Evolutionary conservation across 2,113 vertebrate genomes (phyloP).

Genomic region (Malurus melanocephalus): DNA sequence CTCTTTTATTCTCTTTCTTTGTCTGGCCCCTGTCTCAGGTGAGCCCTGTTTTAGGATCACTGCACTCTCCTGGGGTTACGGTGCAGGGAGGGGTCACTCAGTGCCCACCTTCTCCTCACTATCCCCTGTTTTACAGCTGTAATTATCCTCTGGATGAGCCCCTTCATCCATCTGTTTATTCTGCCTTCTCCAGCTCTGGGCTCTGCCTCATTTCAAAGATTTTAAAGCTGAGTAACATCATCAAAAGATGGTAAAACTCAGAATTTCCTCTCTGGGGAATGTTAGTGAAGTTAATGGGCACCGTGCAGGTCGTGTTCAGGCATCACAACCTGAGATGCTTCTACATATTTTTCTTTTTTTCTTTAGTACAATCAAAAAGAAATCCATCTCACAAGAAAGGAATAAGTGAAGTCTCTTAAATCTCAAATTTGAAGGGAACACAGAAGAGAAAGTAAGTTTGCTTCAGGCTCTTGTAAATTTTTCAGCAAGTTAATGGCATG

Average conservation of each 20-base stretch:
- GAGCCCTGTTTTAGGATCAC: too few species aligned
- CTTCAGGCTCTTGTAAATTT: slow-evolving; percentile 25
- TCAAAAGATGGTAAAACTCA: background rate
- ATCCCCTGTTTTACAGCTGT: rapidly evolving
- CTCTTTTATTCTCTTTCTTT: too few species aligned
- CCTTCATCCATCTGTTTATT: background rate
- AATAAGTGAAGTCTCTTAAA: background rate
- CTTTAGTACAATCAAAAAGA: background rate
- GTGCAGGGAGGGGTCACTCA: background rate
- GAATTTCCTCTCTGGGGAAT: background rate
- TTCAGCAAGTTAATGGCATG: slow-evolving; percentile 14
- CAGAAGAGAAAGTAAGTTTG: background rate
- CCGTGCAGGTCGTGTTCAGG: background rate
- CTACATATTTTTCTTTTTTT: background rate
- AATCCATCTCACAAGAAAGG: background rate
- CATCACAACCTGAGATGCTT: background rate
- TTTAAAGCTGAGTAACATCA: background rate
- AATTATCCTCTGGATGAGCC: background rate
- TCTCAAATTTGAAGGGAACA: background rate
- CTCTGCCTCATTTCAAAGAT: background rate
- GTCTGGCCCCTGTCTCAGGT: too few species aligned
- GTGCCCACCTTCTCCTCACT: too few species aligned
- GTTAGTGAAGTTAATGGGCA: background rate
- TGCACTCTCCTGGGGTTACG: rapidly evolving
- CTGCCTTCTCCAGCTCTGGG: rapidly evolving